Evolutionary conservation across 30 jellyfish, hydroid and myxozoan species (phyloP), one percentile per base, ranked within the genome.

Genomic region (Chrysaora quinquecirrha): DNA sequence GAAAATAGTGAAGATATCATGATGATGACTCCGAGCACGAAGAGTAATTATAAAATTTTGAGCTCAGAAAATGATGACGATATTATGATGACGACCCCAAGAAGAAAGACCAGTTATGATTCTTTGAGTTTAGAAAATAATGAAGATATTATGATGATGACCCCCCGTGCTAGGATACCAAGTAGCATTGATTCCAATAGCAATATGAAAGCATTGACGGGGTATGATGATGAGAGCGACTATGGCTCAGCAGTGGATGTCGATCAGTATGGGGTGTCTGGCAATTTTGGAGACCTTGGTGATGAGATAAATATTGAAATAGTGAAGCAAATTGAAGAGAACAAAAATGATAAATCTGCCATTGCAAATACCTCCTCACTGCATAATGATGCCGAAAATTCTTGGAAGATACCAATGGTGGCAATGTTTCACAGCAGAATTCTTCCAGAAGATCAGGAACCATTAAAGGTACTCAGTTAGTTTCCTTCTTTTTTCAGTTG

Each of bases 271-370:
- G 90, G 90, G 2, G 76, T 52, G 20, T 80, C 84, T 34, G 90
- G 90, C n/a, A 58, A 68, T 46, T 80, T 34, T 67, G 90, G 90
- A 0, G 83, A 80, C 46, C 24, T 80, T 9, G 90, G 90, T 10
- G 90, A 80, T 49, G 83, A 80, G 47, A 56, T 80, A 23, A 80
- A 80, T 30, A 38, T 80, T 22, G 78, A 65, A 56, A 62, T 80
- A 6, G 71, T 78, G 58, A 62, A 64, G 43, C 70, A 78, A 19
- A 63, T 68, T 3, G 72, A 80, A 56, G 72, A 65, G 73, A 80
- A 83, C 31, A 65, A 48, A 9, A 69, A 34, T 9, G 30, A 79
- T 24, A 64, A 24, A 77, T 73, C 83, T 25, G 58, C 83, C 4
- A 52, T 52, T 9, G 27, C 27, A 9, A 52, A 16, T 52, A 25